phyloP scores from a whole-genome alignment of 2,797 vertebrate genomes.

The Sorex maritimensis region DNA sequence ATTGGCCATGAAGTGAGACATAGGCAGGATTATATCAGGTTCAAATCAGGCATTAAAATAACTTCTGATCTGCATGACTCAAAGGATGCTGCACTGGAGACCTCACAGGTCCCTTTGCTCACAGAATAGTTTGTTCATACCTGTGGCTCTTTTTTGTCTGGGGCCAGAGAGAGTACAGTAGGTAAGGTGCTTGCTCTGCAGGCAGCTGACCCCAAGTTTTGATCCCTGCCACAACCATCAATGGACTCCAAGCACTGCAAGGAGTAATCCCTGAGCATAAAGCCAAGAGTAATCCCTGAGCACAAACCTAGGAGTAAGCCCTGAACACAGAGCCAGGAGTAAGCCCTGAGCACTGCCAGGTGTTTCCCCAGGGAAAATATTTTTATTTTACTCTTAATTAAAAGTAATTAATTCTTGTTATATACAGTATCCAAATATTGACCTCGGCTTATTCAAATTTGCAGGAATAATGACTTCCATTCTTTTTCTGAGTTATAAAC shows the following conservation, averaged over 20 bases:
- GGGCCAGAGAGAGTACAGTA: no score
- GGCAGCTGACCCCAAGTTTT: no score
- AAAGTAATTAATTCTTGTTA: slow-evolving; percentile 56
- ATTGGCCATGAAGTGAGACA: background rate
- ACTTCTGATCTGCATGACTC: background rate
- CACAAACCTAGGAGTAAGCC: no score
- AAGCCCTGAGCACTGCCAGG: no score
- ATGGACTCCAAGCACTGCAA: no score
- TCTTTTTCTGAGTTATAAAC: slow-evolving; percentile 42
- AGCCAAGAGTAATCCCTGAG: no score
- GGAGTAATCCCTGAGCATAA: background rate
- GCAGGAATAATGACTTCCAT: background rate
- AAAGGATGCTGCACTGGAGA: background rate
- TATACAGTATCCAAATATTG: background rate
- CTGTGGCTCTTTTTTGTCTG: slow-evolving; percentile 23
- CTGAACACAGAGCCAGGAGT: no score
- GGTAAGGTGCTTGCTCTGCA: no score
- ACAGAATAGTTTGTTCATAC: background rate
- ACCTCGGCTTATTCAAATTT: slow-evolving; percentile 27
- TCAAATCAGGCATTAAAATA: background rate
- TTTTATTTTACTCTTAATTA: background rate
- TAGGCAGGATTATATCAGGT: background rate
- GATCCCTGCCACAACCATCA: no score
- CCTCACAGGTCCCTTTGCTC: background rate
- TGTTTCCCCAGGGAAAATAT: no score